Evolutionary conservation across 2,113 vertebrate species (phyloP), one percentile per base, ranked within the genome.

Genomic region (Sardina pilchardus): DNA sequence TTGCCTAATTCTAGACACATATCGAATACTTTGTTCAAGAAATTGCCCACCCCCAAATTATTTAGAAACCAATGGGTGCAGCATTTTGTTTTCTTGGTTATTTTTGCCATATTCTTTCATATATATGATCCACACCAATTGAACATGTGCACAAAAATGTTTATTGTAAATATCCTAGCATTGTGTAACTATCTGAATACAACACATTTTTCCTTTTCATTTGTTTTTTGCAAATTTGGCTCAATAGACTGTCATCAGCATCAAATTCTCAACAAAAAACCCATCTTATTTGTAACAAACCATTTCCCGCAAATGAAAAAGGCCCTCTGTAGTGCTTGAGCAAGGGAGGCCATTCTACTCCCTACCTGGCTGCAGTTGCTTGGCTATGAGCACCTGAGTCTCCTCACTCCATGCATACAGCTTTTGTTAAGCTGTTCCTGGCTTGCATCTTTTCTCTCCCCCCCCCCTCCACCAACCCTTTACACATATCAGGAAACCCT

Each of bases 141-240:
- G 71, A 75, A 36, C 71, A 78, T 78, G 30, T 78, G 16, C 71
- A 36, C 24, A 71, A 34, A 78, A 81, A 43, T 24, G 26, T 16
- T 78, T 75, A 86, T 53, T 90, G 89, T 90, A 90, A 89, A 90
- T 90, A 90, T 26, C 85, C 75, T 85, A 81, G 44, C 85, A 59
- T 81, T 82, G 36, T 63, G 24, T n/a, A 88, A 75, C 53, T 48
- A 81, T 84, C 84, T 85, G 83, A 24, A 84, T 85, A 63, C 30
- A 17, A 53, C 83, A 50, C 84, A 83, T 24, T 81, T 82, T 56
- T 5, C 16, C 30, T 16, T 34, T 83, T 84, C 86, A 48, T 14
- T n/a, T 88, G 85, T 87, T 88, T 88, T 88, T 89, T 86, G 67
- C 86, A 81, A 89, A 90, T 87, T 34, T 85, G 86, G 53, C 86